Evolutionary conservation across 2,113 vertebrate species (phyloP).

Genomic region (Orthochromis indermauri): DNA sequence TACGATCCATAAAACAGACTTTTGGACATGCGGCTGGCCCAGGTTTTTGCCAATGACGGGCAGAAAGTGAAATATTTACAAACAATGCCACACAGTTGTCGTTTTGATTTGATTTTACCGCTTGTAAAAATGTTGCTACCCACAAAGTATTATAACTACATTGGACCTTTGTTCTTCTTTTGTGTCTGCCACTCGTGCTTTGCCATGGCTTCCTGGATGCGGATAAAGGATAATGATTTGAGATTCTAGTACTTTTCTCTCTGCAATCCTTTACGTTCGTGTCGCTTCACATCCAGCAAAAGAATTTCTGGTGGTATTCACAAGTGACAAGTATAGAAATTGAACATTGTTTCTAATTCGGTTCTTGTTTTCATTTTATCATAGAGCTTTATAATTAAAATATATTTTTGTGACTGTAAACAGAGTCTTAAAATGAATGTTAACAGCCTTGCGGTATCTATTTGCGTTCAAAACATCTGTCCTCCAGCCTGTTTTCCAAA

Average conservation of each 20-base stretch:
- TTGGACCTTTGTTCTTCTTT: not conserved
- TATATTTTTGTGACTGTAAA: not conserved
- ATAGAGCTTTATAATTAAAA: not conserved
- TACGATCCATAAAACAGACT: not conserved
- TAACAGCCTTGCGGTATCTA: not conserved
- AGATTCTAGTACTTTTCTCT: not conserved
- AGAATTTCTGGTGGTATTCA: not conserved
- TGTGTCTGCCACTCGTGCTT: not conserved
- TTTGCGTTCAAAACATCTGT: not conserved
- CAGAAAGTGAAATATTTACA: not conserved
- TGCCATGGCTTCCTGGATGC: not conserved
- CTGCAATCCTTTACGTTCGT: not conserved
- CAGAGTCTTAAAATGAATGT: not conserved
- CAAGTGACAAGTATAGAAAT: not conserved
- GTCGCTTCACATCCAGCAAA: not conserved
- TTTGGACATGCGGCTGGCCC: not conserved
- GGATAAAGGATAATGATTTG: accelerated
- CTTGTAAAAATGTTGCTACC: not conserved
- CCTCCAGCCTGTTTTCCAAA: not conserved
- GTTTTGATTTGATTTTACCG: not conserved
- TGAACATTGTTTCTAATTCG: not conserved
- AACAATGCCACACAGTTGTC: not conserved
- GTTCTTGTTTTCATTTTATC: not conserved
- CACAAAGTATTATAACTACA: not conserved
- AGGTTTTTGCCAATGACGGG: not conserved